phyloP scores from a whole-genome alignment of 2,888 invertebrate species.

The Hypomecis atomaria region DNA sequence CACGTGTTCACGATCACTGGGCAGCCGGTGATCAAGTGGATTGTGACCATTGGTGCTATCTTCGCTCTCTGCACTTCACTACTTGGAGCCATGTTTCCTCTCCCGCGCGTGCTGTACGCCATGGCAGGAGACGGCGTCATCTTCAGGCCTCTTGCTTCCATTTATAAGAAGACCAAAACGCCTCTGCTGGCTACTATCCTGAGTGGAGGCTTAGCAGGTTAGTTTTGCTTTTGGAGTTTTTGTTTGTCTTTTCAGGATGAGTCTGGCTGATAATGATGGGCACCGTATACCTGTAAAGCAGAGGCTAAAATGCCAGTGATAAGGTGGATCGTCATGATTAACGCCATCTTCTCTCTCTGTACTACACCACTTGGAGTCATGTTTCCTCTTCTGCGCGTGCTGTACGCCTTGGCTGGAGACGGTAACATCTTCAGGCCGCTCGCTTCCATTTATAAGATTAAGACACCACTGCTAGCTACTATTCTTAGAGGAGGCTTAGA shows the following conservation, averaged over 20 bases:
- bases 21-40: slow-evolving; percentile 92
- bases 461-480: slow-evolving; percentile 92
- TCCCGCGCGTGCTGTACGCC: slow-evolving; percentile 94
- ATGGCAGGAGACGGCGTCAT: slow-evolving; percentile 96
- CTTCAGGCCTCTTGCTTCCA: slow-evolving; percentile 88
- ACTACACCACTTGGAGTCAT: slow-evolving; percentile 94
- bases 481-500: slow-evolving; percentile 90
- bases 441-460: slow-evolving; percentile 88
- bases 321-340: slow-evolving; percentile 95
- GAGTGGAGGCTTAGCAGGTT: slow-evolving; percentile 91
- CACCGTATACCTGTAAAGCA: no score
- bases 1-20: slow-evolving; percentile 91
- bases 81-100: slow-evolving; percentile 94
- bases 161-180: slow-evolving; percentile 90
- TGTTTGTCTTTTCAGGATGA: no score
- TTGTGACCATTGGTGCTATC: slow-evolving; percentile 95
- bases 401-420: slow-evolving; percentile 96
- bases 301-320: no score
- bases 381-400: slow-evolving; percentile 94
- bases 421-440: slow-evolving; percentile 92
- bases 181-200: slow-evolving; percentile 91
- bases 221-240: no score
- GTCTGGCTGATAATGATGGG: no score
- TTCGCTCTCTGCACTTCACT: slow-evolving; percentile 96
- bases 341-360: slow-evolving; percentile 96